Evolutionary conservation across 2,113 vertebrate species (phyloP), one percentile per base, ranked within the genome.

Genomic region (Platichthys stellatus): DNA sequence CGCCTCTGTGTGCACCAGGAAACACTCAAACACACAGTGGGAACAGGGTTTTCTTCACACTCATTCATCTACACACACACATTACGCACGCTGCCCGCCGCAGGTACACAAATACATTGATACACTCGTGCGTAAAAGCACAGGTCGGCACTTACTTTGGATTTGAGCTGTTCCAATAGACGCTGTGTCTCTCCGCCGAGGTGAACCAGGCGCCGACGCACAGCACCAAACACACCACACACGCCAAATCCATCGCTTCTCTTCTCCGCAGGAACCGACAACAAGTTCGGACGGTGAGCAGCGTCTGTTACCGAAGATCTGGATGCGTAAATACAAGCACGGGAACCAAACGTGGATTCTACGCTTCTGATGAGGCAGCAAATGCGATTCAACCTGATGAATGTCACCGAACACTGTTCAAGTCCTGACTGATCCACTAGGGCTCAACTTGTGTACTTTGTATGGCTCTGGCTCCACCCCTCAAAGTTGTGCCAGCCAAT

Each of bases 101-200:
- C 62, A 17, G n/a, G 13, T 21, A 26, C 53, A 38, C 20, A 56
- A n/a, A 58, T 20, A 28, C 20, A 4, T 15, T 5, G 43, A 14
- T 21, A 40, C 60, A 61, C 7, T 56, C 23, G 17, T 14, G 7
- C 63, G 64, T 59, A 68, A 8, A 68, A n/a, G 4, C 35, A 26
- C 18, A 65, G 8, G 76, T 14, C 2, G 8, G 31, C 38, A 88
- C 94, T 94, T 90, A 95, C 94, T 93, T 86, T 20, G 90, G 69
- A 65, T 95, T 95, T 0, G 93, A 88, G 82, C 91, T 84, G 90
- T 95, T 95, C 94, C 94, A 95, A 60, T 92, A 94, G 56, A 95
- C 94, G 84, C 94, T 94, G 90, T 95, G 94, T 78, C 94, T 90
- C 82, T 95, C 94, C 23, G 94, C 91, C 3, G 82, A 90, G 7